A percentile compares a stretch with the other conserved stretches of the same genome.
These are phyloP conservation scores for Phacellophora camtschatica DNA, from an alignment of 30 jellyfish, hydroid and myxozoan species.

Conservation along the genomic window DNA sequence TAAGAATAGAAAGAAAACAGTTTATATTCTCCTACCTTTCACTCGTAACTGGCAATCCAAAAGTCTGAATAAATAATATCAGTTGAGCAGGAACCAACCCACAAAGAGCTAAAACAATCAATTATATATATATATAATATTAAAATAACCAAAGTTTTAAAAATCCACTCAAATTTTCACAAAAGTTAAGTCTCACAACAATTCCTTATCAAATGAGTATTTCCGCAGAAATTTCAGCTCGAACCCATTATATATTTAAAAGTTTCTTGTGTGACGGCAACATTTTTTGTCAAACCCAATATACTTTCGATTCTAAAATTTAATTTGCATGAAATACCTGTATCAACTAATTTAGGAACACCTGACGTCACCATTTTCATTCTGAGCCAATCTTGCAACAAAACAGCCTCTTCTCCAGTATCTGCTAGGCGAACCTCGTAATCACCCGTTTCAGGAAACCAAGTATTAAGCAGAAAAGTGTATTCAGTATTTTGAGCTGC, in stretches of 20 bases:
- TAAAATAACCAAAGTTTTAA: too few relatives aligned
- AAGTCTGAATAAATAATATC: conserved; percentile 79
- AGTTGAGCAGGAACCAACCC: conserved; percentile 71
- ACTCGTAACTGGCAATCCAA: conserved; percentile 85
- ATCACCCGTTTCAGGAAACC: conserved; percentile 81
- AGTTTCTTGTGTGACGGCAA: too few relatives aligned
- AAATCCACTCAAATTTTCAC: too few relatives aligned
- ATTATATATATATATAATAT: too few relatives aligned
- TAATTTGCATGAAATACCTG: conserved; percentile 41
- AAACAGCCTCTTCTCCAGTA: conserved; percentile 81
- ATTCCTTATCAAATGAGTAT: too few relatives aligned
- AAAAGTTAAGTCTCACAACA: too few relatives aligned
- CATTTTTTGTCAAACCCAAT: too few relatives aligned
- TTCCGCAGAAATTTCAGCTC: too few relatives aligned
- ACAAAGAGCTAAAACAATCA: conserved; percentile 67
- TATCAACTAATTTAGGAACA: conserved; percentile 64
- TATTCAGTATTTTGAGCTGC: conserved; percentile 26
- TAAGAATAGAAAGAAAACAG: too few relatives aligned
- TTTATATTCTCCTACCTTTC: conserved; percentile 47
- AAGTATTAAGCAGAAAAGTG: conserved; percentile 44
- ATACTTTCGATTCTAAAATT: neutral
- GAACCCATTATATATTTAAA: too few relatives aligned
- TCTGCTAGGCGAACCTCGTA: conserved; percentile 69
- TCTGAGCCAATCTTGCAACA: conserved; percentile 84
- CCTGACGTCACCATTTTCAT: conserved; percentile 80